Percentiles rank a stretch among this genome's conserved stretches.
Evolutionary conservation across 2,797 vertebrate genomes (phyloP).

Genomic region (Numenius phaeopus): DNA sequence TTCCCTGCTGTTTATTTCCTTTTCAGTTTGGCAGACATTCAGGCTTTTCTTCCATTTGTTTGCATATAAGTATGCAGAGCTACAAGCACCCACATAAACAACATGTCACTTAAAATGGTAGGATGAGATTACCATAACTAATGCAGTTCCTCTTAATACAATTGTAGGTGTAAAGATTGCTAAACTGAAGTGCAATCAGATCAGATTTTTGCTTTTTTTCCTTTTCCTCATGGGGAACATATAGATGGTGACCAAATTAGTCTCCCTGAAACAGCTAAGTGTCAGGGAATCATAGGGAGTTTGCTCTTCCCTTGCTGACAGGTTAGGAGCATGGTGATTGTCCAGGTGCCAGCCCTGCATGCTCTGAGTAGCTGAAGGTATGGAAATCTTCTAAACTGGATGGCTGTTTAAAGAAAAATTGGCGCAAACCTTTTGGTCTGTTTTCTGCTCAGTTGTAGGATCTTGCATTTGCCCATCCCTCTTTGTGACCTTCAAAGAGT

Average conservation of each 20-base stretch:
- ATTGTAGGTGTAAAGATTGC: background rate
- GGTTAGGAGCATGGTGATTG: background rate
- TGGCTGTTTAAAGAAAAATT: background rate
- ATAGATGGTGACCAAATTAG: background rate
- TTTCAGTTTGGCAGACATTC: background rate
- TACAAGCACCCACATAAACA: background rate
- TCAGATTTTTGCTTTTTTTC: background rate
- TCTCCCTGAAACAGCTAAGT: background rate
- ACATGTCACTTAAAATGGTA: background rate
- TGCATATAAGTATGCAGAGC: background rate
- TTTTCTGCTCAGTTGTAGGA: background rate
- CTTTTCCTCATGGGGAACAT: background rate
- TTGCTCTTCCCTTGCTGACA: background rate
- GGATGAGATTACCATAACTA: slow-evolving; percentile 22
- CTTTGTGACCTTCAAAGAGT: background rate
- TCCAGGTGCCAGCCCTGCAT: background rate
- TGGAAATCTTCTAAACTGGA: background rate
- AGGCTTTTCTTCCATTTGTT: slow-evolving; percentile 25
- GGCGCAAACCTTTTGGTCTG: background rate
- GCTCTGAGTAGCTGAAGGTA: background rate
- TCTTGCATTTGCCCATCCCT: fast-evolving
- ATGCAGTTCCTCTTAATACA: background rate
- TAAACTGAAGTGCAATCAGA: background rate
- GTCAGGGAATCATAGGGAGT: background rate
- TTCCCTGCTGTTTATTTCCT: slow-evolving; percentile 17